Evolutionary conservation across 2,888 invertebrate species (phyloP).

Genomic region (Neria commutata): DNA sequence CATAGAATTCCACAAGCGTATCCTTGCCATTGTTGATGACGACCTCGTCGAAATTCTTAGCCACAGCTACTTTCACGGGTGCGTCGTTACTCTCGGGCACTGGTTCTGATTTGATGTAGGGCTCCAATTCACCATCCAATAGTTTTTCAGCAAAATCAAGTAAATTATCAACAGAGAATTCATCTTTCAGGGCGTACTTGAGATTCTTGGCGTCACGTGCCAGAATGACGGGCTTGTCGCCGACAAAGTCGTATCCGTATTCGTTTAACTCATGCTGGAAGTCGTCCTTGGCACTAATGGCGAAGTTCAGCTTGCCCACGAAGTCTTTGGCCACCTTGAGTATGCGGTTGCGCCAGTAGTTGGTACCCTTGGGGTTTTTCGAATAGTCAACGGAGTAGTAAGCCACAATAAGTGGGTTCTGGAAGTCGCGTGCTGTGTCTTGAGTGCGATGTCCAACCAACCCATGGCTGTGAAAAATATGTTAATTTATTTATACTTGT

Average conservation of each 20-base stretch:
- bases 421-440: constrained; percentile 85
- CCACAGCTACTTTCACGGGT: constrained; percentile 89
- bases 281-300: constrained; percentile 90
- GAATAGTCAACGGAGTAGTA: constrained; percentile 95
- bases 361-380: constrained; percentile 96
- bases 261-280: constrained; percentile 95
- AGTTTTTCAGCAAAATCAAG: constrained; percentile 85
- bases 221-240: constrained; percentile 88
- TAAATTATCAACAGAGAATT: constrained; percentile 88
- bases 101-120: constrained; percentile 94
- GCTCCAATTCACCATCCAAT: constrained; percentile 80
- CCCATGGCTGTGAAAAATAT: constrained; percentile 73
- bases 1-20: constrained; percentile 96
- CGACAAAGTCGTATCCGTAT: constrained; percentile 86
- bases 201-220: constrained; percentile 82
- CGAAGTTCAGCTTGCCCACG: constrained; percentile 73
- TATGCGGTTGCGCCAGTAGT: constrained; percentile 98
- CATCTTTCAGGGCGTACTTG: constrained; percentile 88
- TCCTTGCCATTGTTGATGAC: constrained; percentile 91
- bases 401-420: constrained; percentile 86
- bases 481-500: neutral
- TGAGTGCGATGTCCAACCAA: constrained; percentile 89
- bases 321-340: constrained; percentile 72
- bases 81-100: constrained; percentile 85
- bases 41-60: constrained; percentile 94